These are phyloP conservation scores for Gnathonemus echidnorhynchus DNA, from an alignment of 2,113 vertebrate genomes.

Conservation along the genomic window DNA sequence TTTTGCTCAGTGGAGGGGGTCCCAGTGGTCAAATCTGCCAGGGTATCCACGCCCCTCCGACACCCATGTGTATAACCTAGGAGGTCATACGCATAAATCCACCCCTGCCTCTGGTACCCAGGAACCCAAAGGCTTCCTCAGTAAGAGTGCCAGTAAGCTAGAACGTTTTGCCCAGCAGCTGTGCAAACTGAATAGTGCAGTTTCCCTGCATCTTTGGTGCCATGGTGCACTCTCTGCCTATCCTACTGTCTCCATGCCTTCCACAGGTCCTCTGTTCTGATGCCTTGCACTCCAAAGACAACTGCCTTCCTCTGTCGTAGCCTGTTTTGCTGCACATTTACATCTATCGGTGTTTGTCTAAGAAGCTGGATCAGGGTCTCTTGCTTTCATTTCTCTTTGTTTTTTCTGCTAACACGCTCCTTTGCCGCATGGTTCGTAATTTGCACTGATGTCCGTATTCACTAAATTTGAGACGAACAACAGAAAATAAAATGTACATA, in stretches of 20 bases:
- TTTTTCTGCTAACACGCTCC: constrained; percentile 17
- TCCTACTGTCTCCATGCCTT: background rate
- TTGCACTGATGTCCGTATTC: constrained; percentile 38
- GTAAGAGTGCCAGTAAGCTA: background rate
- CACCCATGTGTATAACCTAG: background rate
- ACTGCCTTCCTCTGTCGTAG: background rate
- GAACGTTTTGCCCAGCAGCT: background rate
- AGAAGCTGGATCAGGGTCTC: constrained; percentile 33
- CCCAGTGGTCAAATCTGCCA: background rate
- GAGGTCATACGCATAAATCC: background rate
- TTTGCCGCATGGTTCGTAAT: constrained; percentile 30
- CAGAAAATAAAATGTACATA: constrained; percentile 45
- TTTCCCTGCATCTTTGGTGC: background rate
- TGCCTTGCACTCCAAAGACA: background rate
- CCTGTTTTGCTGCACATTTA: constrained; percentile 31
- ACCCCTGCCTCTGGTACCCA: background rate
- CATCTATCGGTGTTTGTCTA: constrained; percentile 29
- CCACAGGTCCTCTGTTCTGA: background rate
- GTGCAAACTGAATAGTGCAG: background rate
- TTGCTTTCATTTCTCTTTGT: constrained; percentile 14
- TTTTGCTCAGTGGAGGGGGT: background rate
- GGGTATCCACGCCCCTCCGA: background rate
- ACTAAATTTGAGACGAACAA: constrained; percentile 49
- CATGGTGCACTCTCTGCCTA: background rate
- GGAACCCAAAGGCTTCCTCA: background rate